Base-by-base conservation (phyloP, 2,888 invertebrate species). In the Sepiola atlantica region DNA sequence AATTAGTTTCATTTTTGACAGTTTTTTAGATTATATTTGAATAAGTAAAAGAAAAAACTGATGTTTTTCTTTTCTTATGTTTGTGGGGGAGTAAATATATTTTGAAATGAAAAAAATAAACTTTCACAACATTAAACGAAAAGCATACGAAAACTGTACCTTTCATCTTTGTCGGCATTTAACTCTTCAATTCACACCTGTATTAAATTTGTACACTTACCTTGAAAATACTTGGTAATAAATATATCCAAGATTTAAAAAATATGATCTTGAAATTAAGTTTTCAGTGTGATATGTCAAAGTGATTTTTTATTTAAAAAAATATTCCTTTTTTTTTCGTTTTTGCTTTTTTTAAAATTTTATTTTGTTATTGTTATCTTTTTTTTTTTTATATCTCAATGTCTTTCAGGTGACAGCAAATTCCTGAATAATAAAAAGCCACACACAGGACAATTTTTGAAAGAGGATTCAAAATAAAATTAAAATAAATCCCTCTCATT, bases 341-440 rank as follows among this genome's bases (percentile, higher is more conserved):
- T 14, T n/a, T 77, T 77, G 0, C n/a, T 77, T 77, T 77, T 8
- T 61, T 21, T 12, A 20, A 0, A n/a, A n/a, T 77, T 77, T n/a
- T n/a, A 16, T 2, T n/a, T n/a, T 16, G 2, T n/a, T 45, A 45
- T 45, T 45, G 45, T 45, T 45, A 45, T 8, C 45, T 45, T 12
- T 20, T n/a, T n/a, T 77, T 77, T 28, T n/a, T 61, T 24, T 61
- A 2, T n/a, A n/a, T 14, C 77, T 77, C n/a, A 77, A 77, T 77
- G 77, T 77, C 77, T 77, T 77, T 77, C 77, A 77, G n/a, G n/a
- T 77, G n/a, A 77, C n/a, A n/a, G n/a, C 14, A 77, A 77, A n/a
- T n/a, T 77, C n/a, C 77, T n/a, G n/a, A 77, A n/a, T 77, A 12
- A 24, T 57, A n/a, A n/a, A 77, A 77, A 77, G n/a, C n/a, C n/a